Percentiles rank a stretch among this genome's conserved stretches.
Evolutionary conservation across 2,888 invertebrate species (phyloP).

Genomic region (Xanthia togata): DNA sequence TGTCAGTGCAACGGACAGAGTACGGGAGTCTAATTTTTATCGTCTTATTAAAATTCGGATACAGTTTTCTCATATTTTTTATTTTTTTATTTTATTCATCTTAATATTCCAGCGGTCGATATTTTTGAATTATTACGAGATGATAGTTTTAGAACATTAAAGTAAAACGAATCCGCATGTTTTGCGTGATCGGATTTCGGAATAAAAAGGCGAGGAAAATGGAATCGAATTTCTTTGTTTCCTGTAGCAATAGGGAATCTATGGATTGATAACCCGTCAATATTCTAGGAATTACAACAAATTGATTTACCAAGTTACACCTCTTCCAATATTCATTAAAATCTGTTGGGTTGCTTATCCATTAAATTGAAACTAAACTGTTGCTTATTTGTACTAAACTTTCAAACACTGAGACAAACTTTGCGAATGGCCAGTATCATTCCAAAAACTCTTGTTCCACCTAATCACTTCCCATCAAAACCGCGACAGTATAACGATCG

Average conservation of each 20-base stretch:
- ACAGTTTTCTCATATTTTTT: no score
- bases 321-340: neutral
- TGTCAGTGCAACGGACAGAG: neutral
- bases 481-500: slow-evolving; percentile 1
- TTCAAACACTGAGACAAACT: neutral
- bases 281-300: no score
- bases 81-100: no score
- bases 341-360: neutral
- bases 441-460: neutral
- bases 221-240: neutral
- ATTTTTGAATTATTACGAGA: no score
- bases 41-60: no score
- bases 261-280: no score
- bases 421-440: neutral
- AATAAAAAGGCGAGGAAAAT: neutral
- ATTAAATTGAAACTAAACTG: neutral
- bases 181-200: neutral
- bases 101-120: no score
- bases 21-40: neutral
- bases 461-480: neutral
- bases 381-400: no score
- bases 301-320: no score
- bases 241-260: no score
- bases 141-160: no score
- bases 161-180: neutral